Evolutionary conservation across 1,140 invertebrate genomes (phyloP), one percentile per base, ranked within the genome.

Genomic region (Pollicipes pollicipes): DNA sequence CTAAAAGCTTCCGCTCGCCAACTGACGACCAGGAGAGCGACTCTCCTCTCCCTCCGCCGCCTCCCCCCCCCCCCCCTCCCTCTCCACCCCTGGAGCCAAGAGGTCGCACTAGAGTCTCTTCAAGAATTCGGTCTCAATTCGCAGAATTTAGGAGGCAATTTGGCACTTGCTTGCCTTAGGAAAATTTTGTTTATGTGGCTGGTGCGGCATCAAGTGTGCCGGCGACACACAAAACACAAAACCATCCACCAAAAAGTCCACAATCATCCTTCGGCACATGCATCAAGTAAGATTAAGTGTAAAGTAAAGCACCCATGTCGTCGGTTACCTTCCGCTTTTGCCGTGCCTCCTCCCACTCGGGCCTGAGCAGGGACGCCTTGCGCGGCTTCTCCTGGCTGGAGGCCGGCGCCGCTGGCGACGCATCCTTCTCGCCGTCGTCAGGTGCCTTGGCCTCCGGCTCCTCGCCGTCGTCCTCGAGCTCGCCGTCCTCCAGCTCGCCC

Each of bases 401-500:
- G 35, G 67, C 67, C 10, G 21, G 10, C 21, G 30, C 10, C 3
- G 30, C 10, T 30, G 29, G 29, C 4, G 66, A 16, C 29, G 2
- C 69, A 4, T 71, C 69, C 68, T 71, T 63, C 29, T 71, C 71
- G 13, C 63, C 71, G 30, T 72, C 71, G 27, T 72, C 71, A 3
- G 37, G 30, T 16, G 37, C 37, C 10, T 45, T 24, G 24, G 10
- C 10, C 37, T 45, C 29, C 28, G n/a, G 31, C 72, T 67, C 35
- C 8, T 75, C 73, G 10, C 63, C 68, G 27, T 66, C 72, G 32
- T 74, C 69, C 64, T 74, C 72, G 17, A 72, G 68, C 32, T 74
- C 73, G 17, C 71, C 73, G 37, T 74, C 73, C 30, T 73, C 71
- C 3, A 74, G 68, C 32, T 74, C 73, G 30, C 73, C 73, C 16